Base-by-base conservation (phyloP, 2,113 vertebrate genomes). In the Dipodomys merriami region DNA sequence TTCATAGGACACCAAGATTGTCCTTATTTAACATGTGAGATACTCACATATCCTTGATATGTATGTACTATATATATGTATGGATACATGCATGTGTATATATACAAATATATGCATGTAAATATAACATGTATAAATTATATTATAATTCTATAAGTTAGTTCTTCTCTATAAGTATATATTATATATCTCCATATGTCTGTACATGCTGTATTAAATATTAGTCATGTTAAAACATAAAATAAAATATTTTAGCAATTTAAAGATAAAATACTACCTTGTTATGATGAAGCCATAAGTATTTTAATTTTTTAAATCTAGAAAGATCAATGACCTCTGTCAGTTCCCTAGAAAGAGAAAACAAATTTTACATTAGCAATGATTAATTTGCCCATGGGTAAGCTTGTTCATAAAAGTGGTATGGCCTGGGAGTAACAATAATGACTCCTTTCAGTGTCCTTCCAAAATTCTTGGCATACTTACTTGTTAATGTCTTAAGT, bases 231-330 rank as follows among this genome's bases (percentile, higher is more conserved):
- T 64, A 91, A 96, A 96, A 33, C 6, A 65, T 0, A 1, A 92
- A 90, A 82, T 72, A 87, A 86, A 83, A 22, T 62, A 13, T 69
- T 72, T 90, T 30, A 85, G 44, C n/a, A 68, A 88, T 46, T 91
- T 91, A 81, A 87, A 89, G 22, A 84, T 92, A 81, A 94, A 88
- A 69, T 64, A 73, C 96, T 98, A 98, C 98, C 98, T 98, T 97
- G 91, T 99, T 99, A 94, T 98, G 97, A 91, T 98, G 98, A 69
- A 99, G 97, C 98, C 98, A 98, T 96, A 99, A 95, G 86, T 96
- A 97, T 72, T 92, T 98, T 96, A 99, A 96, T 53, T 97, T 97
- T 77, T 30, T 95, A 97, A 99, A 99, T 64, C 30, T 95, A 12
- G 98, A 98, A 9, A 98, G 97, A 96, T 98, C 98, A 29, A 98